A percentile compares a stretch with the other conserved stretches of the same genome.
These are phyloP conservation scores for Eumerus sabulonum DNA, from an alignment of 2,888 invertebrate genomes.

Conservation along the genomic window DNA sequence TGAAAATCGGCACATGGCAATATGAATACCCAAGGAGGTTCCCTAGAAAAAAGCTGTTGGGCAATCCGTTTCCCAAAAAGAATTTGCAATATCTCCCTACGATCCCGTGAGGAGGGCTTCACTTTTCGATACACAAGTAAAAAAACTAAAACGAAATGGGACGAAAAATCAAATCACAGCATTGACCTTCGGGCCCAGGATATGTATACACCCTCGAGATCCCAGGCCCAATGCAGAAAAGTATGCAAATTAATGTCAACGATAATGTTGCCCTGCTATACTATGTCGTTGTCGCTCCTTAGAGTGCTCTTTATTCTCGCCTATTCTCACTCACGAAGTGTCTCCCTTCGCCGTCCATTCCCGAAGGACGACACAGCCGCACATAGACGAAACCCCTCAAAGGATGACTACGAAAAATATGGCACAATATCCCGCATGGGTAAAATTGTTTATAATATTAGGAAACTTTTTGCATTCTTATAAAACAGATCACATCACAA, in stretches of 20 bases:
- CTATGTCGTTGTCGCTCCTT: constrained; percentile 19
- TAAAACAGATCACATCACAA: constrained; percentile 67
- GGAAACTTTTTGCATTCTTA: constrained; percentile 65
- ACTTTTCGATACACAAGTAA: not conserved
- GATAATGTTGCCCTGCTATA: constrained; percentile 52
- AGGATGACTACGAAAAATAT: constrained; percentile 40
- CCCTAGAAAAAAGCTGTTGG: constrained; percentile 8
- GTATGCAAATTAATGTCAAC: constrained; percentile 60
- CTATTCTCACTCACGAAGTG: constrained; percentile 22
- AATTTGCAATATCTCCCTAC: not conserved
- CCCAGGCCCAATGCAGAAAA: constrained; percentile 18
- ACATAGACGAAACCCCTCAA: constrained; percentile 18
- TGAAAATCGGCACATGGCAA: no score
- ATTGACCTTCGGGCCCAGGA: constrained; percentile 44
- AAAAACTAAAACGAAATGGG: constrained; percentile 8
- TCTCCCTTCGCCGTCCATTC: constrained; percentile 27
- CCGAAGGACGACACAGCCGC: constrained; percentile 32
- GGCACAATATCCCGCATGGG: constrained; percentile 57
- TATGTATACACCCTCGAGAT: constrained; percentile 11
- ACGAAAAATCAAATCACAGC: constrained; percentile 48
- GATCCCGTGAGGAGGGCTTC: not conserved
- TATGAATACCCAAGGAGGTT: constrained; percentile 48
- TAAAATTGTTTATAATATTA: constrained; percentile 67
- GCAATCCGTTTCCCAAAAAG: constrained; percentile 53
- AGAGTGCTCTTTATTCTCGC: constrained; percentile 36